These are phyloP conservation scores for Camelus dromedarius DNA, from an alignment of 2,113 vertebrate genomes.

Conservation along the genomic window DNA sequence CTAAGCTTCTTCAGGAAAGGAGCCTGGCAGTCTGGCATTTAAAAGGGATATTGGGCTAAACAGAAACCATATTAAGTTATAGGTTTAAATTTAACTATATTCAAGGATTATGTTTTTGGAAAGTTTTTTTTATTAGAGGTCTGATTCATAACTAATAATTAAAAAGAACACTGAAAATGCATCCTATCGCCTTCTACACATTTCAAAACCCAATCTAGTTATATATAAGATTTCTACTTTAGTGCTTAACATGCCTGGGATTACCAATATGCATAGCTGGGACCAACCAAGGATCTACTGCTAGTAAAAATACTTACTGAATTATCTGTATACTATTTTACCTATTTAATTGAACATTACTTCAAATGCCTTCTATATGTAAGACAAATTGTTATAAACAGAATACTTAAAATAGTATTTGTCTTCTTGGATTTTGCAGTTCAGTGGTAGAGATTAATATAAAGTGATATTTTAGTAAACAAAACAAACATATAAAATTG, in stretches of 20 bases:
- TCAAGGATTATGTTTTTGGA: not conserved
- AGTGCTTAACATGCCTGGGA: not conserved
- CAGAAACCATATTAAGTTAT: not conserved
- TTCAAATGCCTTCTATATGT: not conserved
- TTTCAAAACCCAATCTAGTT: not conserved
- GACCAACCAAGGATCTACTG: rapidly evolving
- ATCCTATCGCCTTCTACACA: not conserved
- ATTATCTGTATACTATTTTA: not conserved
- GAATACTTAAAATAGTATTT: not conserved
- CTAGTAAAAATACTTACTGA: not conserved
- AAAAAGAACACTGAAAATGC: not conserved
- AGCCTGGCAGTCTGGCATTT: slow-evolving; percentile 48
- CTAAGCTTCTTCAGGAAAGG: slow-evolving; percentile 40
- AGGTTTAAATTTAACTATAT: not conserved
- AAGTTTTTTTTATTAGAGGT: not conserved
- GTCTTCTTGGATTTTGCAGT: not conserved
- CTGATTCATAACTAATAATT: not conserved
- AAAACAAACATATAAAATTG: not conserved
- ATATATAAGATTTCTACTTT: not conserved
- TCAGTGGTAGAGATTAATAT: not conserved
- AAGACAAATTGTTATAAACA: not conserved
- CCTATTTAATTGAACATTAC: not conserved
- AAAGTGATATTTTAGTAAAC: not conserved
- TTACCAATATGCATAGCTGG: not conserved
- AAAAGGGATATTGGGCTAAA: not conserved